These are phyloP conservation scores for Hofmannophila pseudospretella DNA, from an alignment of 2,888 invertebrate species.

Conservation along the genomic window DNA sequence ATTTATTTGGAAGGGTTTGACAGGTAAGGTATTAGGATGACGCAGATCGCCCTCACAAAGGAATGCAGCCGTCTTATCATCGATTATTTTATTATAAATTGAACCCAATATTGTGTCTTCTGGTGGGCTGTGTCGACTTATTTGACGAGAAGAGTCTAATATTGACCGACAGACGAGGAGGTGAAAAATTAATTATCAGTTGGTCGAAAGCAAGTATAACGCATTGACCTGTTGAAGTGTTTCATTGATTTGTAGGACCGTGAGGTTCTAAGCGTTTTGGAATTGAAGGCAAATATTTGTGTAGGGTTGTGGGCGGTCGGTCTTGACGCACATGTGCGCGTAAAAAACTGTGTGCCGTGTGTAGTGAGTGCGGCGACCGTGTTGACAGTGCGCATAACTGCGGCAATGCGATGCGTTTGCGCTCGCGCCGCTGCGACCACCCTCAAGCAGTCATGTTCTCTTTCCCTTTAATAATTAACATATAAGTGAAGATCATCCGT, in stretches of 20 bases:
- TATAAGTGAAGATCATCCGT: neutral
- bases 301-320: slow-evolving; percentile 59
- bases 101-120: slow-evolving; percentile 24
- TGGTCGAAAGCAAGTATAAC: slow-evolving; percentile 23
- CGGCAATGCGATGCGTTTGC: slow-evolving; percentile 16
- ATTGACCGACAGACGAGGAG: slow-evolving; percentile 19
- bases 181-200: slow-evolving; percentile 27
- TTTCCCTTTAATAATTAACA: neutral
- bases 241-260: slow-evolving; percentile 53
- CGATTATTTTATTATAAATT: slow-evolving; percentile 32
- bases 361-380: slow-evolving; percentile 50
- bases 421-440: slow-evolving; percentile 43
- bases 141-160: slow-evolving; percentile 13
- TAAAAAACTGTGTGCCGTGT: slow-evolving; percentile 63
- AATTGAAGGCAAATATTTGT: slow-evolving; percentile 74
- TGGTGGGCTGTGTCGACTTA: slow-evolving; percentile 18
- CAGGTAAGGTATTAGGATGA: slow-evolving; percentile 56
- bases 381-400: slow-evolving; percentile 74
- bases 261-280: slow-evolving; percentile 64
- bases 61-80: slow-evolving; percentile 41
- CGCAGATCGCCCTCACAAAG: slow-evolving; percentile 40
- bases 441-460: slow-evolving; percentile 26
- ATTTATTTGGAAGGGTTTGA: slow-evolving; percentile 68
- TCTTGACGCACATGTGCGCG: slow-evolving; percentile 59
- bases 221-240: slow-evolving; percentile 43